These are phyloP conservation scores for Drosophila tanythrix DNA, from an alignment of 2,888 invertebrate species.

Conservation along the genomic window DNA sequence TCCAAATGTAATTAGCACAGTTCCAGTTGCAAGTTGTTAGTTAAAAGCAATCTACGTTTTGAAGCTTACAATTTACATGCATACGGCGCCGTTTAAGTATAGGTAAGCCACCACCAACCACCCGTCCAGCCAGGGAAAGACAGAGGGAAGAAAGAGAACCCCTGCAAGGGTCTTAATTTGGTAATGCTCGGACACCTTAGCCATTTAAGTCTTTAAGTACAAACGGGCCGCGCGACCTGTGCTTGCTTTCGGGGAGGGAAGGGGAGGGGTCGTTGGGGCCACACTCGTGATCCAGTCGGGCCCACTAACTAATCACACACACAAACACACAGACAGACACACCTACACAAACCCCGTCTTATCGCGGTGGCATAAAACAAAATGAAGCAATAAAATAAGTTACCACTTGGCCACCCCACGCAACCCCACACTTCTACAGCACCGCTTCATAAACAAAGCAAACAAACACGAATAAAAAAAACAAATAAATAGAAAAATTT, in stretches of 20 bases:
- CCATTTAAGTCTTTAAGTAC: constrained; percentile 15
- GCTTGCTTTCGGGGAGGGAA: not conserved
- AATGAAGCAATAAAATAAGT: constrained; percentile 64
- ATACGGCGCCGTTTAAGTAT: constrained; percentile 68
- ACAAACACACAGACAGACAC: constrained; percentile 18
- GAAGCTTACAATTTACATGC: constrained; percentile 46
- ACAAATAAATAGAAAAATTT: constrained; percentile 3
- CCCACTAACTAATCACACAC: constrained; percentile 53
- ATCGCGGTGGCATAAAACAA: constrained; percentile 69
- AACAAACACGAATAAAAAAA: not conserved
- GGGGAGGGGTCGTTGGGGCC: not conserved
- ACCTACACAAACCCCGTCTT: constrained; percentile 40
- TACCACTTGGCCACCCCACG: constrained; percentile 2
- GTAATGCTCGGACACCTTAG: not conserved
- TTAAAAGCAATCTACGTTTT: not conserved
- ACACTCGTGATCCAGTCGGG: constrained; percentile 52
- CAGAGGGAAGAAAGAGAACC: not conserved
- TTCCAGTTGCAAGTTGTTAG: not conserved
- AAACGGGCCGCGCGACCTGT: constrained; percentile 26
- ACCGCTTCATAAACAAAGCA: constrained; percentile 24
- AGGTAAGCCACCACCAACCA: constrained; percentile 54
- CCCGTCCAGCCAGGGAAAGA: not conserved
- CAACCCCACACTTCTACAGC: not conserved
- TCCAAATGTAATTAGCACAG: constrained; percentile 21
- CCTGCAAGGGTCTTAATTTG: not conserved